These are phyloP conservation scores for Parnassius glacialis DNA, from an alignment of 2,888 invertebrate species.

Conservation along the genomic window DNA sequence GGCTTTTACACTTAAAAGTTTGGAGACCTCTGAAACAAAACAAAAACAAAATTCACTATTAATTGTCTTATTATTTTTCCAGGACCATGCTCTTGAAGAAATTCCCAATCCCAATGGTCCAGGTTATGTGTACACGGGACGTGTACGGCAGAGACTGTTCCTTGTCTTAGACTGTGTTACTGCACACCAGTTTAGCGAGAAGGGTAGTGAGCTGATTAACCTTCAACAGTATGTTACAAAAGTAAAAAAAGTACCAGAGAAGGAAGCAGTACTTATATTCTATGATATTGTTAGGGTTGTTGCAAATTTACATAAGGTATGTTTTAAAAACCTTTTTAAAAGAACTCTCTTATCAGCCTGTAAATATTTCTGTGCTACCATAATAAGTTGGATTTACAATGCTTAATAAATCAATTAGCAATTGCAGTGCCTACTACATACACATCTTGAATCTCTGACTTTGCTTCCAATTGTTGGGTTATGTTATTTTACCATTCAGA, in stretches of 20 bases:
- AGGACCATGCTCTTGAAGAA: slow-evolving; percentile 87
- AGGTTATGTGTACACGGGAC: slow-evolving; percentile 80
- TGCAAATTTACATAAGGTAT: slow-evolving; percentile 86
- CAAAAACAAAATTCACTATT: too few relatives aligned
- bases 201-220: slow-evolving; percentile 82
- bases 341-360: too few relatives aligned
- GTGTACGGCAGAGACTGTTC: slow-evolving; percentile 82
- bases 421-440: too few relatives aligned
- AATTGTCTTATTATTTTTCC: slow-evolving; percentile 35
- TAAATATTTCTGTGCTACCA: too few relatives aligned
- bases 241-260: slow-evolving; percentile 87
- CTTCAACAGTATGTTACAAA: slow-evolving; percentile 88
- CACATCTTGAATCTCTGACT: too few relatives aligned
- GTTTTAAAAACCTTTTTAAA: slow-evolving; percentile 18
- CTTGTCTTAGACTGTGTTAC: slow-evolving; percentile 87
- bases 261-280: slow-evolving; percentile 87
- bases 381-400: too few relatives aligned
- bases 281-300: slow-evolving; percentile 88
- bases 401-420: too few relatives aligned
- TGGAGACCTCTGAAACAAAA: too few relatives aligned
- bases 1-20: too few relatives aligned
- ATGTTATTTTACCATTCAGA: too few relatives aligned
- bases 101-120: slow-evolving; percentile 68
- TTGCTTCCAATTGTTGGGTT: too few relatives aligned
- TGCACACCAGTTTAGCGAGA: slow-evolving; percentile 83